These are phyloP conservation scores for Porites rus DNA, from an alignment of 92 coral and sea anemone species.

Conservation along the genomic window DNA sequence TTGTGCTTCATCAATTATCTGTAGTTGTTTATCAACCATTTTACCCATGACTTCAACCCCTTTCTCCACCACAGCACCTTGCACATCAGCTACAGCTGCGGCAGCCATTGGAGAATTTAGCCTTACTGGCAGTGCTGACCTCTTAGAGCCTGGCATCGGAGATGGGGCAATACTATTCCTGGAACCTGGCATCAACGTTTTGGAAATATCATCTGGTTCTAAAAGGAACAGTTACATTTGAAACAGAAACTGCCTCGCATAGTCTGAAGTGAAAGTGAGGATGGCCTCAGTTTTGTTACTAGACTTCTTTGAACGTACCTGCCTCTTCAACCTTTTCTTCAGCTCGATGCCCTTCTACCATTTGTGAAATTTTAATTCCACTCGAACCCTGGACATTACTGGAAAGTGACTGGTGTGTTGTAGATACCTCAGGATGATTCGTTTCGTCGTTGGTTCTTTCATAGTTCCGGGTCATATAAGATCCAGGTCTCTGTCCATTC, in stretches of 20 bases:
- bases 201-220: background rate
- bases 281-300: too few species aligned
- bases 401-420: too few species aligned
- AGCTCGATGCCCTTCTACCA: too few species aligned
- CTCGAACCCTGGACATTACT: too few species aligned
- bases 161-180: background rate
- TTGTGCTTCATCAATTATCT: conserved; percentile 44
- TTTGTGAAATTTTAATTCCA: too few species aligned
- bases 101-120: conserved; percentile 30
- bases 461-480: too few species aligned
- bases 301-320: too few species aligned
- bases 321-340: too few species aligned
- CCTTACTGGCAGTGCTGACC: background rate
- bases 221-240: too few species aligned
- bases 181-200: background rate
- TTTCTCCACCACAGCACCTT: conserved; percentile 41
- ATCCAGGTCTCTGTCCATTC: too few species aligned
- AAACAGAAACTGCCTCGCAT: background rate
- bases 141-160: conserved; percentile 2
- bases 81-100: conserved; percentile 30
- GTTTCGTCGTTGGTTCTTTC: too few species aligned
- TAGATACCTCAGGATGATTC: too few species aligned
- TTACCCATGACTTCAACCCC: conserved; percentile 41
- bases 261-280: background rate
- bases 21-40: conserved; percentile 34